phyloP scores from a whole-genome alignment of 2,113 vertebrate species.

The Poeciliopsis retropinna region DNA sequence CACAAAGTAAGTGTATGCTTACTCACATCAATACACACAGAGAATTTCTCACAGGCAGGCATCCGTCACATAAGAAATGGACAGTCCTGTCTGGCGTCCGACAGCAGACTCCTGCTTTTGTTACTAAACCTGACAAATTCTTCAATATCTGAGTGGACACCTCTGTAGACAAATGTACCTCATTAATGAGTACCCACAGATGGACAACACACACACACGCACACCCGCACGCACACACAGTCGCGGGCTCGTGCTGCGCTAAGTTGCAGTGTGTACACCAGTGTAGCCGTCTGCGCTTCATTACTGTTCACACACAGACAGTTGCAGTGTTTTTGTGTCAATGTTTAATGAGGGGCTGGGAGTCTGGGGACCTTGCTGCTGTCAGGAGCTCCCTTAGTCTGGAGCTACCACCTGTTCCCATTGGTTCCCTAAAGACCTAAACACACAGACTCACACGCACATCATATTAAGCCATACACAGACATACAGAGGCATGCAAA shows the following conservation, averaged over 20 bases:
- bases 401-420: slow-evolving; percentile 78
- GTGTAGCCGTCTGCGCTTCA: slow-evolving; percentile 71
- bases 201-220: slow-evolving; percentile 43
- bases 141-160: slow-evolving; percentile 70
- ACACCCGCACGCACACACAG: slow-evolving; percentile 5
- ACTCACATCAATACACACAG: slow-evolving; percentile 24
- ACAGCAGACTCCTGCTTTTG: slow-evolving; percentile 60
- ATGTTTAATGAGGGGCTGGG: slow-evolving; percentile 81
- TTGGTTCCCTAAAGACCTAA: slow-evolving; percentile 65
- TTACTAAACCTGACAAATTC: slow-evolving; percentile 68
- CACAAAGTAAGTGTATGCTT: slow-evolving; percentile 15
- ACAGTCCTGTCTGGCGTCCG: slow-evolving; percentile 64
- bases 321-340: slow-evolving; percentile 81
- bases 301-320: slow-evolving; percentile 78
- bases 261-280: slow-evolving; percentile 64
- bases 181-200: slow-evolving; percentile 70
- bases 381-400: slow-evolving; percentile 80
- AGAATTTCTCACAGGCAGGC: slow-evolving; percentile 34
- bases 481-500: slow-evolving; percentile 54
- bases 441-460: slow-evolving; percentile 52
- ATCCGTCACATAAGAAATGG: slow-evolving; percentile 70
- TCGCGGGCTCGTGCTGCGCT: slow-evolving; percentile 60
- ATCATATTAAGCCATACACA: slow-evolving; percentile 26
- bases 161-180: slow-evolving; percentile 71
- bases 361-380: slow-evolving; percentile 79